Evolutionary conservation across 2,888 invertebrate genomes (phyloP).

Genomic region (Aphidoletes aphidimyza): DNA sequence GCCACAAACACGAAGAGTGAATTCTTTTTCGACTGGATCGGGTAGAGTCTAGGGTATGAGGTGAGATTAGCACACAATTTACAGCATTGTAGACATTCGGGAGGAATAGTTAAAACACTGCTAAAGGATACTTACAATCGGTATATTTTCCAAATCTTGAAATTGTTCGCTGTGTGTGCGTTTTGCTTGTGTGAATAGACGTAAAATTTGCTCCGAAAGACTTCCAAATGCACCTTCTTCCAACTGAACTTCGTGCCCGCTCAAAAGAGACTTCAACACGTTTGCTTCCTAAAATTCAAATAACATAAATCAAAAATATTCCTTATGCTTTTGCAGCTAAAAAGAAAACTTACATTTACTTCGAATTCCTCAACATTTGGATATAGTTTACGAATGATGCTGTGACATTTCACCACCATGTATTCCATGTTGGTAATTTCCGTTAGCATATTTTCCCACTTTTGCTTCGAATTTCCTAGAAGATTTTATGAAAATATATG

Average conservation of each 20-base stretch:
- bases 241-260: slow-evolving; percentile 58
- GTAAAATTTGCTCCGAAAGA: slow-evolving; percentile 57
- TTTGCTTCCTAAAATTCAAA: slow-evolving; percentile 56
- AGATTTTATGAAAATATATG: background rate
- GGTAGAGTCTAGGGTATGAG: slow-evolving; percentile 58
- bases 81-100: too few species aligned
- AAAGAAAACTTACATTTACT: slow-evolving; percentile 53
- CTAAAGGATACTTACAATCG: slow-evolving; percentile 38
- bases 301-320: background rate
- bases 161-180: slow-evolving; percentile 57
- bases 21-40: slow-evolving; percentile 66
- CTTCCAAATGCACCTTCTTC: slow-evolving; percentile 57
- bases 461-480: slow-evolving; percentile 56
- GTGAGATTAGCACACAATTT: too few species aligned
- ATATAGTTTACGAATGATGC: slow-evolving; percentile 58
- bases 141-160: background rate
- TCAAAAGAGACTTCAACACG: slow-evolving; percentile 57
- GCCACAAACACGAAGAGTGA: slow-evolving; percentile 67
- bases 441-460: slow-evolving; percentile 58
- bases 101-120: too few species aligned
- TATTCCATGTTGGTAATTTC: slow-evolving; percentile 58
- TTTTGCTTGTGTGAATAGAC: slow-evolving; percentile 58
- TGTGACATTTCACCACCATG: slow-evolving; percentile 57
- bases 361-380: slow-evolving; percentile 53
- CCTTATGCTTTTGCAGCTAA: background rate